These are phyloP conservation scores for Hormaphis cornu DNA, from an alignment of 1,140 invertebrate genomes.

Conservation along the genomic window DNA sequence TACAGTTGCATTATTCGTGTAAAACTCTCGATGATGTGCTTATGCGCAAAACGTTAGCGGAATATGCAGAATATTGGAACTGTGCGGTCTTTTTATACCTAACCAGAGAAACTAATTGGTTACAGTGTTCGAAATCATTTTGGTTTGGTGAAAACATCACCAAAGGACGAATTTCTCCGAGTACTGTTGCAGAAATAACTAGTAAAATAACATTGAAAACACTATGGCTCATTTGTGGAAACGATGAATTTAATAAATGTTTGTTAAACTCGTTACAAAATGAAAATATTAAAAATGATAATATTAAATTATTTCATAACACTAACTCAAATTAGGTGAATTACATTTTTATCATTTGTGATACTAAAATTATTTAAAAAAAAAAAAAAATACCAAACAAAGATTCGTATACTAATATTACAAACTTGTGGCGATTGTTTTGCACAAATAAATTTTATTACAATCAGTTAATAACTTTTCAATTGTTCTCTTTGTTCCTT, in stretches of 20 bases:
- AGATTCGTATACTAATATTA: too few relatives aligned
- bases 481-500: too few relatives aligned
- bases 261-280: not conserved
- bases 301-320: constrained; percentile 4
- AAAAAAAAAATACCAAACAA: too few relatives aligned
- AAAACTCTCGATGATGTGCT: constrained; percentile 45
- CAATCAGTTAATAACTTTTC: too few relatives aligned
- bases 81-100: not conserved
- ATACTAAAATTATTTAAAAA: too few relatives aligned
- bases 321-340: too few relatives aligned
- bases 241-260: constrained; percentile 6
- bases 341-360: too few relatives aligned
- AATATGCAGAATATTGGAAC: not conserved
- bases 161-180: not conserved
- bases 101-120: constrained; percentile 2
- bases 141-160: constrained; percentile 14
- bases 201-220: not conserved
- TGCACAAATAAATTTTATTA: too few relatives aligned
- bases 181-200: not conserved
- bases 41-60: not conserved
- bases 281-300: not conserved
- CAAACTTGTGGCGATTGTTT: too few relatives aligned
- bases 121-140: constrained; percentile 8
- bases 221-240: constrained; percentile 14
- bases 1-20: constrained; percentile 48